Percentiles rank a stretch among this genome's conserved stretches.
Conservation (phyloP, 2,113 vertebrate species). For the Zapus hudsonius region DNA sequence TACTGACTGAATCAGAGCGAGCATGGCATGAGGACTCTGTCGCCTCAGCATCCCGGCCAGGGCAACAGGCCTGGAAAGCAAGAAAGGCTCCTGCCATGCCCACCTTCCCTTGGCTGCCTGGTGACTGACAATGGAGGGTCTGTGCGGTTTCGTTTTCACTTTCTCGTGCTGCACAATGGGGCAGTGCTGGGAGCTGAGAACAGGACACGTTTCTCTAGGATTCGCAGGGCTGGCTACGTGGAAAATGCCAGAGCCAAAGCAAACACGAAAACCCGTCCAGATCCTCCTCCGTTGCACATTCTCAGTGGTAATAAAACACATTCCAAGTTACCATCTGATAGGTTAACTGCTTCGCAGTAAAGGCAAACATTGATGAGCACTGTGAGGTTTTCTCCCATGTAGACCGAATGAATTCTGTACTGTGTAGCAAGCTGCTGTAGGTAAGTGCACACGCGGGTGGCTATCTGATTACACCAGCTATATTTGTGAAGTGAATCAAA, state of each 20-base stretch:
- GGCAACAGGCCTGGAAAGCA: slow-evolving; percentile 68
- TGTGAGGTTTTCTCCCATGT: background rate
- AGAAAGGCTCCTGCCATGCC: slow-evolving; percentile 62
- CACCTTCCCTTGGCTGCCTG: too few relatives aligned
- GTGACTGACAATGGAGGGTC: slow-evolving; percentile 77
- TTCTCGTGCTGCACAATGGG: slow-evolving; percentile 72
- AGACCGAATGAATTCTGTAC: background rate
- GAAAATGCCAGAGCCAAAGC: slow-evolving; percentile 72
- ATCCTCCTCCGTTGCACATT: slow-evolving; percentile 18
- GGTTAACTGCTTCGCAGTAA: background rate
- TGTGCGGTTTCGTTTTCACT: slow-evolving; percentile 81
- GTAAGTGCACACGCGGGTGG: background rate
- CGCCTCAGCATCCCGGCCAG: slow-evolving; percentile 53
- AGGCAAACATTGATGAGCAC: slow-evolving; percentile 13
- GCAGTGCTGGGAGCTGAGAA: slow-evolving; percentile 69
- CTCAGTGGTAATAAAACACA: slow-evolving; percentile 60
- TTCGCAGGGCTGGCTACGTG: slow-evolving; percentile 72
- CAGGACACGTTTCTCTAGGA: slow-evolving; percentile 73
- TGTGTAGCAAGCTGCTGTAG: background rate
- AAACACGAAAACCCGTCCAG: slow-evolving; percentile 67
- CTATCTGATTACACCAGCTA: background rate
- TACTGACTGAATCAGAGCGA: slow-evolving; percentile 70
- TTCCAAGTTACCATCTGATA: slow-evolving; percentile 25
- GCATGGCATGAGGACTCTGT: slow-evolving; percentile 48
- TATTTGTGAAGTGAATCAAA: slow-evolving; percentile 22